Evolutionary conservation across 2,113 vertebrate genomes (phyloP).

Genomic region (Vidua chalybeata): DNA sequence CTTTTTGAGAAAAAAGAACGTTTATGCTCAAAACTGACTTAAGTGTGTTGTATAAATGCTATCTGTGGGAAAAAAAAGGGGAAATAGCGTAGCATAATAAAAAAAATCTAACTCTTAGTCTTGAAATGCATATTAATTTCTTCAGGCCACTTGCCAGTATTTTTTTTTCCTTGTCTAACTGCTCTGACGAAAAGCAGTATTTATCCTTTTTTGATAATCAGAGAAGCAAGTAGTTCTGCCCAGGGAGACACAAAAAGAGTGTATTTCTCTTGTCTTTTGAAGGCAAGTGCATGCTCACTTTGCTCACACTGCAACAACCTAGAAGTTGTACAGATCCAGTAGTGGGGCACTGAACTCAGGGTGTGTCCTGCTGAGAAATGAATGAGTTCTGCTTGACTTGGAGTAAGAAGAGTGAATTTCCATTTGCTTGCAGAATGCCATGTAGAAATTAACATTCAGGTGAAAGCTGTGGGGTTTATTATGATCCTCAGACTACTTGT

Average conservation of each 20-base stretch:
- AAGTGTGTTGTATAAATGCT: not conserved
- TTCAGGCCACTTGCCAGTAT: not conserved
- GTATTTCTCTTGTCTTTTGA: not conserved
- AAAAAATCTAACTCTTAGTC: not conserved
- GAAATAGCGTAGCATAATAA: not conserved
- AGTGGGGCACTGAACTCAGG: not conserved
- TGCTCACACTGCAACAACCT: not conserved
- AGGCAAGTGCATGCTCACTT: not conserved
- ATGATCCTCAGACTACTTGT: not conserved
- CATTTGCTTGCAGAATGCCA: not conserved
- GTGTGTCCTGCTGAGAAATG: not conserved
- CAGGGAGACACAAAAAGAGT: not conserved
- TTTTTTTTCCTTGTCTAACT: not conserved
- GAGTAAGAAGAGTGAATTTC: not conserved
- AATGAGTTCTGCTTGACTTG: not conserved
- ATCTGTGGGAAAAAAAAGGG: not conserved
- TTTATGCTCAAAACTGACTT: not conserved
- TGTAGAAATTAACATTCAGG: not conserved
- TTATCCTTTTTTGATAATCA: not conserved
- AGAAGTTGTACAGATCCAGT: not conserved
- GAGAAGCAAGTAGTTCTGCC: not conserved
- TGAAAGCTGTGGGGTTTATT: not conserved
- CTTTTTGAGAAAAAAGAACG: not conserved
- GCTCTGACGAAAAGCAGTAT: not conserved
- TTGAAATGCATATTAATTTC: not conserved